Evolutionary conservation across 2,797 vertebrate genomes (phyloP).

Genomic region (Nannoperca australis): DNA sequence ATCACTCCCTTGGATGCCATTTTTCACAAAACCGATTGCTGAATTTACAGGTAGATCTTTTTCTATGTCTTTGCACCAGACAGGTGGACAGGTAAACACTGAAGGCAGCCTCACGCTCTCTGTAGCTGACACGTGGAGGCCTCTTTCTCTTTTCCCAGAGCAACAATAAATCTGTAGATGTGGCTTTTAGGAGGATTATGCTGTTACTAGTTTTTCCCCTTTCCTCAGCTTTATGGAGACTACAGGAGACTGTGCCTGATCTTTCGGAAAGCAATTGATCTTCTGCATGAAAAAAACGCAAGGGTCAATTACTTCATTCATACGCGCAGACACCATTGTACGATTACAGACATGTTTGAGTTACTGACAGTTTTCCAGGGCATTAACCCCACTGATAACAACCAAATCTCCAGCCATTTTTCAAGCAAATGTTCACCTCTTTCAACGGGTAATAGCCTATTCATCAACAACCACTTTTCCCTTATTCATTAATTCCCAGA

Average conservation of each 20-base stretch:
- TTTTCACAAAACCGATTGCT: conserved; percentile 22
- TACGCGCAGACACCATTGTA: conserved; percentile 19
- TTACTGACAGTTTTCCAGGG: conserved; percentile 20
- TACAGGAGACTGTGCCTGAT: conserved; percentile 54
- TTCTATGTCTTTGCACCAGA: conserved; percentile 28
- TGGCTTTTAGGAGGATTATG: conserved; percentile 72
- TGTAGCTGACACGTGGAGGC: conserved; percentile 17
- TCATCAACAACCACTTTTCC: conserved; percentile 38
- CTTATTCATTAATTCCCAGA: conserved; percentile 37
- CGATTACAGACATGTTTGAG: conserved; percentile 27
- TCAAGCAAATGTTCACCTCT: conserved; percentile 38
- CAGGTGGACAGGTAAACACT: conserved; percentile 47
- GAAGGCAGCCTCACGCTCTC: conserved; percentile 12
- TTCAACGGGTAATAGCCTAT: conserved; percentile 42
- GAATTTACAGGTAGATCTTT: conserved; percentile 32
- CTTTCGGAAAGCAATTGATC: conserved; percentile 68
- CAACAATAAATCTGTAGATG: conserved; percentile 72
- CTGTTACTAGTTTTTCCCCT: conserved; percentile 58
- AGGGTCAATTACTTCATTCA: conserved; percentile 67
- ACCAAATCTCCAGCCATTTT: conserved; percentile 14
- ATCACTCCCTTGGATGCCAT: conserved; percentile 4
- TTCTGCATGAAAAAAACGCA: conserved; percentile 69
- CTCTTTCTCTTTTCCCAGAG: conserved; percentile 42
- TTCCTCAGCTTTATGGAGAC: conserved; percentile 71
- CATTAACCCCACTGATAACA: conserved; percentile 27